A percentile compares a stretch with the other conserved stretches of the same genome.
These are phyloP conservation scores for Pseudeuparius sepicola DNA, from an alignment of 2,888 invertebrate species.

Conservation along the genomic window DNA sequence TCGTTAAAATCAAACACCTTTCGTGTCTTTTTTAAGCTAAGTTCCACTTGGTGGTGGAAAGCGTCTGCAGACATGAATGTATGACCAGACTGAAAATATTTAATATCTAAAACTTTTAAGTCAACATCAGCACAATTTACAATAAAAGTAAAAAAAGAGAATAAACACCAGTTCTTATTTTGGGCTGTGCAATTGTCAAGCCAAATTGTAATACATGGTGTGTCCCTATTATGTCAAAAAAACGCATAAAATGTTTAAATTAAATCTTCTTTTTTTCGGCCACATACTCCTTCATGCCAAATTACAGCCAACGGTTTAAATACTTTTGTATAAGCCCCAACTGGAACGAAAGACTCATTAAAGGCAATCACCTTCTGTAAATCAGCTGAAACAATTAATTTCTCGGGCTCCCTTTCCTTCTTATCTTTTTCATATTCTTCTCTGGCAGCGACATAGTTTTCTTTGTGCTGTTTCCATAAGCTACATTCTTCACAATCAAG, in stretches of 20 bases:
- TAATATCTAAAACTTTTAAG: constrained; percentile 6
- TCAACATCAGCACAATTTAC: no score
- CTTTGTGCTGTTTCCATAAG: constrained; percentile 15
- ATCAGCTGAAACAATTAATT: constrained; percentile 16
- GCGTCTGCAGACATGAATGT: constrained; percentile 2
- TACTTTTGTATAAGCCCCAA: constrained; percentile 11
- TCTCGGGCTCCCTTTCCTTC: constrained; percentile 9
- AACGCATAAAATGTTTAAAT: constrained; percentile 16
- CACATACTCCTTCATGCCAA: constrained; percentile 27
- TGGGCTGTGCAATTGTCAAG: constrained; percentile 14
- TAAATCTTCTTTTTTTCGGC: constrained; percentile 23
- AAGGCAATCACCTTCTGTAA: constrained; percentile 18
- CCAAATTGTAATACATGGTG: constrained; percentile 14
- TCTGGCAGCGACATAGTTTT: constrained; percentile 10
- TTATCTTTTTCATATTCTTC: constrained; percentile 16
- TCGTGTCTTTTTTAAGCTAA: constrained; percentile 11
- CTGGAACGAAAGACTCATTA: constrained; percentile 19
- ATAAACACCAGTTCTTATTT: constrained; percentile 18
- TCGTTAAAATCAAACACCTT: constrained; percentile 14
- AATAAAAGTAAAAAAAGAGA: no score
- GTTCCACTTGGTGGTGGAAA: constrained; percentile 4
- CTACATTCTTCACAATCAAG: constrained; percentile 16
- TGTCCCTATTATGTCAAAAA: constrained; percentile 13
- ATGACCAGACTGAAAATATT: constrained; percentile 11
- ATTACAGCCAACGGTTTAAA: constrained; percentile 18